phyloP scores from a whole-genome alignment of 2,888 invertebrate species.

The Catonia carolina region DNA sequence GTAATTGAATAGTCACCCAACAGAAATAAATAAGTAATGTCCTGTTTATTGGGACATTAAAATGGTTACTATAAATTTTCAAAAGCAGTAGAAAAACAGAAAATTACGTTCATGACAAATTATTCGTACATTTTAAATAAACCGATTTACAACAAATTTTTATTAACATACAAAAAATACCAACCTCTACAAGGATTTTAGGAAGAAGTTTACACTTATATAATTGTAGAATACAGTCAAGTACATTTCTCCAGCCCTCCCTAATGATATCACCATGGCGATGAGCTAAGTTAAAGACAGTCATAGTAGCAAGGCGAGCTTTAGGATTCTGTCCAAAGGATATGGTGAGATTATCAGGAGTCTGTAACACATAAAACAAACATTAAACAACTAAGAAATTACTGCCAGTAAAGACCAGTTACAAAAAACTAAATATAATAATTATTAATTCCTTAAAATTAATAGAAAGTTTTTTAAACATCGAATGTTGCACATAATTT shows the following conservation, averaged over 20 bases:
- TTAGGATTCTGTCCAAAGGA: conserved; percentile 75
- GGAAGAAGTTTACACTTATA: conserved; percentile 81
- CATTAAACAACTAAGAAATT: too few species aligned
- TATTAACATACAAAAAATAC: not conserved
- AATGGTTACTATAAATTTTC: too few species aligned
- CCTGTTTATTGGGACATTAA: too few species aligned
- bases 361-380: conserved; percentile 36
- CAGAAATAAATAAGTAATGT: too few species aligned
- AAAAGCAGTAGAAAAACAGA: too few species aligned
- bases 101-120: too few species aligned
- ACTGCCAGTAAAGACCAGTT: not conserved
- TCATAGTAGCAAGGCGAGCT: conserved; percentile 76
- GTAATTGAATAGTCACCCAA: too few species aligned
- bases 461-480: not conserved
- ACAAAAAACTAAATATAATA: not conserved
- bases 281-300: conserved; percentile 78
- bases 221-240: conserved; percentile 82
- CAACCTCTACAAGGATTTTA: conserved; percentile 44
- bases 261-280: conserved; percentile 84
- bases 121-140: not conserved
- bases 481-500: too few species aligned
- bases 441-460: too few species aligned
- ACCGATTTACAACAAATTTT: not conserved
- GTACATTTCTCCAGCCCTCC: conserved; percentile 90
- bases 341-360: conserved; percentile 43